Evolutionary conservation across 2,888 invertebrate genomes (phyloP).

Genomic region (Dynastes grantii): DNA sequence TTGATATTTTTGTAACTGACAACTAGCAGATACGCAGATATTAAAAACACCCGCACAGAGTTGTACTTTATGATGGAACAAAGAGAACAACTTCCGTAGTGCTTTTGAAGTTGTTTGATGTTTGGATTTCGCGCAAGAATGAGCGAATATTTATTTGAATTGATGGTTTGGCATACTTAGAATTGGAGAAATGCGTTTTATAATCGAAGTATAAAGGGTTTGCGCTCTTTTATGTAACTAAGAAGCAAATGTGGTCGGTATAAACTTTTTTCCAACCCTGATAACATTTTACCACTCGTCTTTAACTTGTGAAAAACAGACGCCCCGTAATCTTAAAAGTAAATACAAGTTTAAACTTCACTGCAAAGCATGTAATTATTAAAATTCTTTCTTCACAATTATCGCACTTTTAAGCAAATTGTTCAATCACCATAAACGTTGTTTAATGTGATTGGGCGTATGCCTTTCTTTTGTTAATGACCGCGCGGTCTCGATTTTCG

Average conservation of each 20-base stretch:
- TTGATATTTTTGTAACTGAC: constrained; percentile 4
- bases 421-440: too few relatives aligned
- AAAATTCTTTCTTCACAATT: not conserved
- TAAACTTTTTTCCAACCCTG: too few relatives aligned
- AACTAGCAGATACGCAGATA: not conserved
- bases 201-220: not conserved
- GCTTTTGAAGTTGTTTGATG: not conserved
- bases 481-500: too few relatives aligned
- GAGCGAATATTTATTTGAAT: not conserved
- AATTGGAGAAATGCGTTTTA: not conserved
- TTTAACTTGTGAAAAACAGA: not conserved
- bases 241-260: not conserved
- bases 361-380: not conserved
- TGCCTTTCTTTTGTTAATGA: too few relatives aligned
- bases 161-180: too few relatives aligned
- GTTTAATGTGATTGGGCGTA: too few relatives aligned
- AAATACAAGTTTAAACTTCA: too few relatives aligned
- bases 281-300: not conserved
- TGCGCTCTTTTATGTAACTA: not conserved
- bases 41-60: not conserved
- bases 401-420: not conserved
- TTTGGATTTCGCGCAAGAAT: not conserved
- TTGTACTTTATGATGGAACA: not conserved
- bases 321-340: not conserved
- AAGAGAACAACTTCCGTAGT: not conserved